Conservation (phyloP, 2,113 vertebrate species). For the Hippocampus abdominalis region DNA sequence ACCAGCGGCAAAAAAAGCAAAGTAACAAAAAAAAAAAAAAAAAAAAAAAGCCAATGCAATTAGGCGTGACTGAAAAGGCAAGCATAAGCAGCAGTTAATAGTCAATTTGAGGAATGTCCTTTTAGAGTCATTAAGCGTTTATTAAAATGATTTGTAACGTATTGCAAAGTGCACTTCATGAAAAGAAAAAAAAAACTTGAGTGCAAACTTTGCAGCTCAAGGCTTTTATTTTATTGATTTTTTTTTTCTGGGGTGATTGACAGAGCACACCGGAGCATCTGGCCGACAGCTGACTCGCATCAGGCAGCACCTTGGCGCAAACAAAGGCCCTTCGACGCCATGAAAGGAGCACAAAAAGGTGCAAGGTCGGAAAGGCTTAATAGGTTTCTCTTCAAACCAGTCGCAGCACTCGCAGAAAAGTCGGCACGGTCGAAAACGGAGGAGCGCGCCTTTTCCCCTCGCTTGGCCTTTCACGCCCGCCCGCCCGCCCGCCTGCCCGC, state of each 20-base stretch:
- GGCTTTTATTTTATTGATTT: conserved; percentile 31
- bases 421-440: neutral
- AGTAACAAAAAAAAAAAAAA: too few relatives aligned
- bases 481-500: too few relatives aligned
- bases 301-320: conserved; percentile 37
- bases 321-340: conserved; percentile 34
- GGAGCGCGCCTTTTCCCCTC: conserved; percentile 1
- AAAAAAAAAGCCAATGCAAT: conserved; percentile 63
- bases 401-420: neutral
- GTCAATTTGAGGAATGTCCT: conserved; percentile 75
- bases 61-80: conserved; percentile 75
- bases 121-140: conserved; percentile 77
- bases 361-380: conserved; percentile 26
- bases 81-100: conserved; percentile 77
- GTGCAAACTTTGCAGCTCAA: neutral
- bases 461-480: conserved; percentile 20
- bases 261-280: conserved; percentile 22
- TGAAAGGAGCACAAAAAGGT: conserved; percentile 9
- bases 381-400: conserved; percentile 1
- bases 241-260: conserved; percentile 22
- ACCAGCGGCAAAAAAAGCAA: conserved; percentile 10
- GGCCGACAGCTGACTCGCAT: conserved; percentile 24
- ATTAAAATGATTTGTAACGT: conserved; percentile 77
- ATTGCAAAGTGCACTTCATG: conserved; percentile 66
- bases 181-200: neutral